Base-by-base conservation (phyloP, 2,888 invertebrate species). In the Invenusta paracnida region DNA sequence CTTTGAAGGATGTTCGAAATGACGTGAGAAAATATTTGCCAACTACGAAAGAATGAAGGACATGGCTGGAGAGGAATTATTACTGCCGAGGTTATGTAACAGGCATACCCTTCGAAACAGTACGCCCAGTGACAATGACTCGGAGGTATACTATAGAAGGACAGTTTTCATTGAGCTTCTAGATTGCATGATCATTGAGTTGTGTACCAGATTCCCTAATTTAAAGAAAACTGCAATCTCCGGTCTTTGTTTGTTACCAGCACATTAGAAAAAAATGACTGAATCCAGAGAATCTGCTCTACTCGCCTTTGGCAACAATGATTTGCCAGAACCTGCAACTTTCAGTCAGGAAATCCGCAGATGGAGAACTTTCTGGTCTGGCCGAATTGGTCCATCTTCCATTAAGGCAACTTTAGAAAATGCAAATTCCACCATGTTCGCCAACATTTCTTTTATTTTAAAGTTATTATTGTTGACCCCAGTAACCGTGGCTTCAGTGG, bases 271-370 rank as follows among this genome's bases (percentile, higher is more conserved):
- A 23, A 73, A 73, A 23, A 13, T 73, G 17, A 73, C 73, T 73
- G 73, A 73, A 73, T 73, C 73, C 25, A 73, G 73, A 23, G 73
- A 73, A 73, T 23, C 73, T 73, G 73, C 73, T 25, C 73, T 73
- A 73, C 73, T 73, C 2, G 17, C 73, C 5, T 73, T 73, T 73
- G 73, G 27, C 73, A 73, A 23, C 5, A 73, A 73, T 48, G 48
- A 73, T 73, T 73, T 73, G 25, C 17, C 73, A 73, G 73, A 73
- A 73, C 17, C 73, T 73, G 17, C 73, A 25, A 73, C 73, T 73
- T 73, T 73, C 17, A 73, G 25, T 73, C n/a, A n/a, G n/a, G n/a
- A n/a, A n/a, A n/a, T 73, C 23, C 73, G 23, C 2, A 23, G 73
- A 73, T 73, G 17, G 73, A 23, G 73, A 73, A 73, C 27, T 23